Conservation (phyloP, 2,113 vertebrate genomes). For the Cryptomyrus ogoouensis region DNA sequence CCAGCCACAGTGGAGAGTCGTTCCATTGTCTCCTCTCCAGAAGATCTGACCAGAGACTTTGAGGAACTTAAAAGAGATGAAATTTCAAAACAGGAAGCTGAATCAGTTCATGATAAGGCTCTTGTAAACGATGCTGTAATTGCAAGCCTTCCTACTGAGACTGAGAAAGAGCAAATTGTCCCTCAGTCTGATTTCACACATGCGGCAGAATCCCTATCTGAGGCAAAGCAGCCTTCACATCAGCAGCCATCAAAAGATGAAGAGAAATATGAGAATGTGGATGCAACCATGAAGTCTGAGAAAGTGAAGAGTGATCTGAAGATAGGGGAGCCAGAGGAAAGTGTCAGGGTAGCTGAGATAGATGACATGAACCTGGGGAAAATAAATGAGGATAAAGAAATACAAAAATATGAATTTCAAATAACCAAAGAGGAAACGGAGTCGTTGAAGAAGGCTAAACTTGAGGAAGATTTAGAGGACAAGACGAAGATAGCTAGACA, state of each 20-base stretch:
- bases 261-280: slow-evolving; percentile 61
- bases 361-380: slow-evolving; percentile 53
- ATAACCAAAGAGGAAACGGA: slow-evolving; percentile 37
- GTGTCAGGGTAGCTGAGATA: slow-evolving; percentile 43
- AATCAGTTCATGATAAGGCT: slow-evolving; percentile 26
- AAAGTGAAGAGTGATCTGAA: slow-evolving; percentile 58
- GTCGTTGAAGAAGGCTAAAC: slow-evolving; percentile 49
- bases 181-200: not conserved
- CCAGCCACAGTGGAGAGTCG: slow-evolving; percentile 52
- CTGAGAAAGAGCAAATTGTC: slow-evolving; percentile 29
- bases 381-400: slow-evolving; percentile 58
- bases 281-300: slow-evolving; percentile 53
- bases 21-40: slow-evolving; percentile 67
- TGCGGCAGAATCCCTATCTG: slow-evolving; percentile 31
- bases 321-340: slow-evolving; percentile 51
- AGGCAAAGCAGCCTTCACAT: slow-evolving; percentile 44
- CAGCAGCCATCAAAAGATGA: slow-evolving; percentile 42
- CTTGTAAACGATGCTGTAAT: slow-evolving; percentile 28
- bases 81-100: slow-evolving; percentile 39
- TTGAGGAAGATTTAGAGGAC: slow-evolving; percentile 57
- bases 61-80: slow-evolving; percentile 64
- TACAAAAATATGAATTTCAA: slow-evolving; percentile 56
- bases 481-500: slow-evolving; percentile 75
- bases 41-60: slow-evolving; percentile 80
- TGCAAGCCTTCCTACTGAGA: slow-evolving; percentile 35